Base-by-base conservation (phyloP, 2,888 invertebrate species). In the Phortica magna region DNA sequence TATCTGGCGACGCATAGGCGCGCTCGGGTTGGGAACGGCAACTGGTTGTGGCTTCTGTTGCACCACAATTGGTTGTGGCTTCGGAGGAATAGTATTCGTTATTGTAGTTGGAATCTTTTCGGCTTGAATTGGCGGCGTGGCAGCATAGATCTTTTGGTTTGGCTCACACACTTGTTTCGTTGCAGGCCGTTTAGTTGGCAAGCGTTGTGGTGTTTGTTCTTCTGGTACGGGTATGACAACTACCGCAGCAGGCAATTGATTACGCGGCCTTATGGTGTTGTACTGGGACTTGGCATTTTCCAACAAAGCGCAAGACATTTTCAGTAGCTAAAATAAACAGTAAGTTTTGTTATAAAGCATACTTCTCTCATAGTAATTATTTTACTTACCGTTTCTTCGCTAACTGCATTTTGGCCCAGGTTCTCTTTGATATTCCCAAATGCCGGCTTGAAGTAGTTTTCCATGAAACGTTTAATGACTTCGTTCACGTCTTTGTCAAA, bases 381-480 rank as follows among this genome's bases (percentile, higher is more conserved):
- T 48, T 48, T 91, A 79, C 90, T 88, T 80, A 92, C 92, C 83
- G 94, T 93, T 79, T 94, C 94, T 80, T 94, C 94, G 68, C 93
- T 93, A 0, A 94, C 93, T 57, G 92, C 91, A 79, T 93, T 92
- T 64, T 93, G 93, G 5, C 94, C 94, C 78, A 94, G 92, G 89
- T 95, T 95, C 80, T 93, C 91, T 78, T 93, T 93, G 42, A 95
- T 94, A 87, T 95, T 95, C 79, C 93, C 93, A 77, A 94, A 93
- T 6, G 94, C 95, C 53, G 94, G 94, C 81, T 93, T 93, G 83
- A 95, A 94, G 83, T 93, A 95, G 82, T 92, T 92, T 94, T 94
- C 93, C 79, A 94, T 91, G 83, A 94, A 95, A 81, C 93, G 93
- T 82, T 94, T 93, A 74, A 95, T 92, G 71, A 95, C 92, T 42